Evolutionary conservation across 2,888 invertebrate species (phyloP).

Genomic region (Blastobasis adustella): DNA sequence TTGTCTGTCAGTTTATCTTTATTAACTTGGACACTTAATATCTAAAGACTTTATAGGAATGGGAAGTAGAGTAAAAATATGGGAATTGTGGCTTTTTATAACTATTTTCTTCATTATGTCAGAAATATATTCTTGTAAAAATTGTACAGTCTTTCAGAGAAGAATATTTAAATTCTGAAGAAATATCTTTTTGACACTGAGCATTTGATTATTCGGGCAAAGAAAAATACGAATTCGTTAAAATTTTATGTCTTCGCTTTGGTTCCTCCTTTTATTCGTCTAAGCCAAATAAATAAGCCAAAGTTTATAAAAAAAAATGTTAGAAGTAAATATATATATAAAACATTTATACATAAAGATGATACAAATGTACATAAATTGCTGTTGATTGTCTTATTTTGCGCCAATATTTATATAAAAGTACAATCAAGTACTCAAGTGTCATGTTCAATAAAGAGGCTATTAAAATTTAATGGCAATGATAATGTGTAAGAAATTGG

Average conservation of each 20-base stretch:
- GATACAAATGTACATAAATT: conserved; percentile 15
- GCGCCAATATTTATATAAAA: conserved; percentile 32
- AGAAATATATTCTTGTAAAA: conserved; percentile 46
- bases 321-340: neutral
- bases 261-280: conserved; percentile 35
- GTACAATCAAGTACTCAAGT: conserved; percentile 49
- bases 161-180: conserved; percentile 21
- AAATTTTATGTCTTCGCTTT: conserved; percentile 10
- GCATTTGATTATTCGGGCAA: conserved; percentile 26
- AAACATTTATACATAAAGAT: neutral
- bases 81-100: conserved; percentile 31
- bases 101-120: conserved; percentile 38
- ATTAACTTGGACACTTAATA: no score
- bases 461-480: conserved; percentile 20
- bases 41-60: no score
- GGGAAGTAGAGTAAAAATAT: no score
- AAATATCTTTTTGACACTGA: conserved; percentile 36
- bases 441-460: conserved; percentile 31
- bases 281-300: conserved; percentile 66
- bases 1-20: no score
- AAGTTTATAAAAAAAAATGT: conserved; percentile 42
- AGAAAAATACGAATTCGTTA: conserved; percentile 2
- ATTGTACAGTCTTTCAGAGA: conserved; percentile 42
- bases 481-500: conserved; percentile 17
- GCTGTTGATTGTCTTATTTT: conserved; percentile 16